Conservation (phyloP, 2,797 vertebrate species). For the Sebastes hubbsi region DNA sequence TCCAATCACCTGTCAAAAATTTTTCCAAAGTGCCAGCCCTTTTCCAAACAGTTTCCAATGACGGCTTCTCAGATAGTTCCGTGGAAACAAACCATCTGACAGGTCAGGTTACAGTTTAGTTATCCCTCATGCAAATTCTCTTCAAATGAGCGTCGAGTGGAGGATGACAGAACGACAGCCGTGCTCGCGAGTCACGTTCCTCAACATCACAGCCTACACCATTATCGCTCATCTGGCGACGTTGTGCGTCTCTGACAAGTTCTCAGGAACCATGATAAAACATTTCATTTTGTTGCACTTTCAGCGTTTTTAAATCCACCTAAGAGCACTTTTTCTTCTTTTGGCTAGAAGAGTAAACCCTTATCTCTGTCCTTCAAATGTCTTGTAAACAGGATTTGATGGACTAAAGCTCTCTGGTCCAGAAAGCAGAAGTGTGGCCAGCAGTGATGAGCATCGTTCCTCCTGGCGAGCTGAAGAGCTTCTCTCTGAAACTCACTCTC, state of each 20-base stretch:
- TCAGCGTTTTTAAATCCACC: constrained; percentile 19
- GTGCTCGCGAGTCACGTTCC: too few species aligned
- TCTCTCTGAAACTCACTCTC: constrained; percentile 28
- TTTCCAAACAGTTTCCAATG: too few species aligned
- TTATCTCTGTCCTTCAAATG: constrained; percentile 55
- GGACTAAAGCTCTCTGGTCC: constrained; percentile 30
- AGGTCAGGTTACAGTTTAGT: background rate
- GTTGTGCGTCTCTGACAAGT: background rate
- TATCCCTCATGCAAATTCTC: background rate
- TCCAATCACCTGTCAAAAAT: too few species aligned
- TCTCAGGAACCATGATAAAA: background rate
- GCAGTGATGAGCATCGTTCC: constrained; percentile 18
- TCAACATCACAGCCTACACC: background rate
- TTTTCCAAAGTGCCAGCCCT: too few species aligned
- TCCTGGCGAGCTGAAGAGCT: constrained; percentile 6
- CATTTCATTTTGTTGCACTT: constrained; percentile 9
- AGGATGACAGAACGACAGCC: background rate
- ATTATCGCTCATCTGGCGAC: too few species aligned
- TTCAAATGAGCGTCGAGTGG: background rate
- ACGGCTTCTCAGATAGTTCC: too few species aligned
- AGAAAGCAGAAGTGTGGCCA: constrained; percentile 14
- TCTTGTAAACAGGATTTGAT: constrained; percentile 54
- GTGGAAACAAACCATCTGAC: too few species aligned
- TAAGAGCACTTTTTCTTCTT: background rate
- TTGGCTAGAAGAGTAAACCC: constrained; percentile 7